Evolutionary conservation across 2,113 vertebrate genomes (phyloP).

Genomic region (Trinectes maculatus): DNA sequence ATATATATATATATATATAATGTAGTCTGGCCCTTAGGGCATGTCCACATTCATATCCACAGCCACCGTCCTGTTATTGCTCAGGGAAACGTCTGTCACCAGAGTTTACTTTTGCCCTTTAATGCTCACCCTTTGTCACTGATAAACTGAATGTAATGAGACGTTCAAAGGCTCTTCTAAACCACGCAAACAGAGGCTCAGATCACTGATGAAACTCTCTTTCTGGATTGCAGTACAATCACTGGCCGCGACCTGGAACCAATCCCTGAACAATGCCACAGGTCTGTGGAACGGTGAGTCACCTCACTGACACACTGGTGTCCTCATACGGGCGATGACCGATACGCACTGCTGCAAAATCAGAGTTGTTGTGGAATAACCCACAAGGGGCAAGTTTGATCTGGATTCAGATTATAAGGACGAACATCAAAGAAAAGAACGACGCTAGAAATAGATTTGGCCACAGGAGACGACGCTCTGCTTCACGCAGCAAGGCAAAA

Average conservation of each 20-base stretch:
- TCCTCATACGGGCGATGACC: constrained; percentile 26
- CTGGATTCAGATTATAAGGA: constrained; percentile 46
- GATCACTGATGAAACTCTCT: constrained; percentile 42
- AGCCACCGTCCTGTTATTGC: constrained; percentile 46
- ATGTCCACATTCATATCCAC: constrained; percentile 62
- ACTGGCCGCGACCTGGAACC: constrained; percentile 71
- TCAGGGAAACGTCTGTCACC: constrained; percentile 58
- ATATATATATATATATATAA: constrained; percentile 59
- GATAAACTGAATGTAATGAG: constrained; percentile 59
- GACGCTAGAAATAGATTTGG: constrained; percentile 69
- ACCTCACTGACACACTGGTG: not conserved
- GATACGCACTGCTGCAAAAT: constrained; percentile 21
- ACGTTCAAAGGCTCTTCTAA: constrained; percentile 29
- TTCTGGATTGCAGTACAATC: constrained; percentile 66
- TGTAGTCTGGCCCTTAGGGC: constrained; percentile 46
- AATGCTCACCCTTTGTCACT: constrained; percentile 34
- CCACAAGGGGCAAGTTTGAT: constrained; percentile 34
- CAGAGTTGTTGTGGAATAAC: constrained; percentile 17
- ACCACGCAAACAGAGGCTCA: constrained; percentile 32
- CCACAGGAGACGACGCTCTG: constrained; percentile 42
- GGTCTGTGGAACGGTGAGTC: constrained; percentile 65
- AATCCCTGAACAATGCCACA: constrained; percentile 62
- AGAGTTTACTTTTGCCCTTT: constrained; percentile 67
- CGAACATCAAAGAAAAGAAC: constrained; percentile 70
- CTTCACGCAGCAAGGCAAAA: constrained; percentile 20